These are phyloP conservation scores for Pseudomyrmex pallidus DNA, from an alignment of 1,140 invertebrate species.

Conservation along the genomic window DNA sequence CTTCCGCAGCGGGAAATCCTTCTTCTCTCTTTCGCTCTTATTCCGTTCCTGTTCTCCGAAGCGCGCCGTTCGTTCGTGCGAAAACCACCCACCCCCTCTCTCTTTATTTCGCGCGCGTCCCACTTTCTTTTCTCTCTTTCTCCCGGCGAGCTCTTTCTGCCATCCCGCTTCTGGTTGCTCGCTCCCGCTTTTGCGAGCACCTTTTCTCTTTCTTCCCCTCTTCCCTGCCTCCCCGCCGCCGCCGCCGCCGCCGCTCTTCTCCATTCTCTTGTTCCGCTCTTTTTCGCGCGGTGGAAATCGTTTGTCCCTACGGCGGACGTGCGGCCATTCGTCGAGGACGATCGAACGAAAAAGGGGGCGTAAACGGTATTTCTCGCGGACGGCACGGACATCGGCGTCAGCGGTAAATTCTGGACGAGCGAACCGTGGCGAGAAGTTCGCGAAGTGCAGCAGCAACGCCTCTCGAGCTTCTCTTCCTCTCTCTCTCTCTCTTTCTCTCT, in stretches of 20 bases:
- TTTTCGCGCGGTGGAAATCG: constrained; percentile 63
- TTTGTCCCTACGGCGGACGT: constrained; percentile 63
- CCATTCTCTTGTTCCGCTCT: constrained; percentile 31
- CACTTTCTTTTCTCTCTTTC: constrained; percentile 51
- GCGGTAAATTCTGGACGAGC: constrained; percentile 65
- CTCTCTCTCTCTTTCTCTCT: background rate
- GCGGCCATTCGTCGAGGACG: constrained; percentile 59
- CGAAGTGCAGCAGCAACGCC: constrained; percentile 41
- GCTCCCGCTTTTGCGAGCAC: constrained; percentile 43
- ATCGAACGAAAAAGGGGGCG: constrained; percentile 61
- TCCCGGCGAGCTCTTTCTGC: background rate
- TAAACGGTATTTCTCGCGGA: constrained; percentile 53
- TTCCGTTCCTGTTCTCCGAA: constrained; percentile 56
- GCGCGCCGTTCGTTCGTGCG: background rate
- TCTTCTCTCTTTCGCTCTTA: constrained; percentile 14
- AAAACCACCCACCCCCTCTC: constrained; percentile 27
- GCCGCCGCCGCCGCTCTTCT: background rate
- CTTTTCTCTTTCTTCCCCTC: constrained; percentile 49
- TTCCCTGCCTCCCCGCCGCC: background rate
- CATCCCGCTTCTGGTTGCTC: constrained; percentile 12
- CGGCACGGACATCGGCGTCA: constrained; percentile 51
- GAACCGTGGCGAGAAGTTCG: constrained; percentile 53
- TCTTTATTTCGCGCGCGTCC: constrained; percentile 54
- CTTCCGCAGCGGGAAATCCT: constrained; percentile 40
- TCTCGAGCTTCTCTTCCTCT: constrained; percentile 7